Conservation (phyloP, 2,888 invertebrate species). For the Macrosiphum euphorbiae region DNA sequence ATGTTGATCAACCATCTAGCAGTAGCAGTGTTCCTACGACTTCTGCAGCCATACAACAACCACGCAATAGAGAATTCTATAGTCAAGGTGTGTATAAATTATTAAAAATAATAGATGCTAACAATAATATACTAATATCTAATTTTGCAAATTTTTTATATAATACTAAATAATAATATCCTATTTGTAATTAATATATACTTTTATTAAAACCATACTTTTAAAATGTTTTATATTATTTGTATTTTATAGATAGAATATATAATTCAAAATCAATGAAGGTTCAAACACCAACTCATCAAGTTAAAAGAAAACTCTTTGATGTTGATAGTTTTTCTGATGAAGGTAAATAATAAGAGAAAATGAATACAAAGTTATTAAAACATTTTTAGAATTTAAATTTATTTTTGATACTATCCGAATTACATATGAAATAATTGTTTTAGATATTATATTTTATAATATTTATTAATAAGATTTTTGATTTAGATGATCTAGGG, state of each 20-base stretch:
- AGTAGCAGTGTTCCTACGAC: no score
- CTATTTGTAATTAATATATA: neutral
- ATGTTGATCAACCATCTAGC: no score
- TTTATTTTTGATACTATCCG: neutral
- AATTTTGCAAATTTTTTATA: no score
- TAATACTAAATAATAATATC: no score
- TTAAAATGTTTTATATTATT: neutral
- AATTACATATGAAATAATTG: neutral
- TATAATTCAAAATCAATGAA: neutral
- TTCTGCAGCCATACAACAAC: no score
- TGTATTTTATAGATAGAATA: neutral
- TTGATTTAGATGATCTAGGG: neutral
- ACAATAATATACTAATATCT: no score
- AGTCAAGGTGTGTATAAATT: neutral
- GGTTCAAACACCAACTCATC: no score
- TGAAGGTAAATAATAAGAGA: neutral
- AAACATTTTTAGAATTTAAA: neutral
- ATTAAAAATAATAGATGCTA: no score
- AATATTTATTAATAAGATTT: neutral
- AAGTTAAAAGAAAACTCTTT: constrained; percentile 11
- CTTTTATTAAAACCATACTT: neutral
- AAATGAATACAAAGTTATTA: neutral
- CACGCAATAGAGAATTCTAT: neutral
- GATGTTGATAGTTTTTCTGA: neutral
- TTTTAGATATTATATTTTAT: neutral